These are phyloP conservation scores for Holacanthus passer DNA, from an alignment of 2,113 vertebrate genomes.

Conservation along the genomic window DNA sequence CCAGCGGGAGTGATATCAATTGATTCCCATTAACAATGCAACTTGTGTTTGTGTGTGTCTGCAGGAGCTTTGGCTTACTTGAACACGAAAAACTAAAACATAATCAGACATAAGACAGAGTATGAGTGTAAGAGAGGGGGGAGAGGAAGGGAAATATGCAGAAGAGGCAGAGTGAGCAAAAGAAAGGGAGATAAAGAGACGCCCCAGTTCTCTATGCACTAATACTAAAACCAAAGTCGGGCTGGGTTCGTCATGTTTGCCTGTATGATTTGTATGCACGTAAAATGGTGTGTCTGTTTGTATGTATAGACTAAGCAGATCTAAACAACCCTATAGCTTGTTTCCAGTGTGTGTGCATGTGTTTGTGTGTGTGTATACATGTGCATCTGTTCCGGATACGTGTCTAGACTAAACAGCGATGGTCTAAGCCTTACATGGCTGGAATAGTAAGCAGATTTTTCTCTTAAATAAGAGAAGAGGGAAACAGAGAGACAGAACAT, in stretches of 20 bases:
- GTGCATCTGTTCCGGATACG: conserved; percentile 66
- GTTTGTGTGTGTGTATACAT: background rate
- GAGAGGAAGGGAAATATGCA: background rate
- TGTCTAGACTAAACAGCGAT: conserved; percentile 81
- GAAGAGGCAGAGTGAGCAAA: background rate
- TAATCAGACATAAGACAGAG: conserved; percentile 9
- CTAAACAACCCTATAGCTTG: conserved; percentile 31
- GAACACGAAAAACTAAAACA: conserved; percentile 4
- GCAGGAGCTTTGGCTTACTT: conserved; percentile 22
- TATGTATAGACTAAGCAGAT: background rate
- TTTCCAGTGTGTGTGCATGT: conserved; percentile 31
- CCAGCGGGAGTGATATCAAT: background rate
- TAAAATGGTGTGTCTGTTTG: conserved; percentile 6
- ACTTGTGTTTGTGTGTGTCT: background rate
- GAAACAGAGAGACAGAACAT: conserved; percentile 55
- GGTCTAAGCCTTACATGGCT: conserved; percentile 62
- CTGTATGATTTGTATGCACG: conserved; percentile 21
- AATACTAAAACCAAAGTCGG: conserved; percentile 26
- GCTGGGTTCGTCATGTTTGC: conserved; percentile 16
- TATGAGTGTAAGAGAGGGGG: background rate
- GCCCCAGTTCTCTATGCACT: conserved; percentile 15
- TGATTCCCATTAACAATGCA: conserved; percentile 6
- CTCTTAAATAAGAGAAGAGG: conserved; percentile 54
- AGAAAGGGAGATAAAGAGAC: conserved; percentile 32
- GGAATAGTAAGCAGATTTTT: conserved; percentile 70